Percentiles rank a stretch among this genome's conserved stretches.
phyloP scores from a whole-genome alignment of 1,140 invertebrate species.

The Diachasmimorpha longicaudata region DNA sequence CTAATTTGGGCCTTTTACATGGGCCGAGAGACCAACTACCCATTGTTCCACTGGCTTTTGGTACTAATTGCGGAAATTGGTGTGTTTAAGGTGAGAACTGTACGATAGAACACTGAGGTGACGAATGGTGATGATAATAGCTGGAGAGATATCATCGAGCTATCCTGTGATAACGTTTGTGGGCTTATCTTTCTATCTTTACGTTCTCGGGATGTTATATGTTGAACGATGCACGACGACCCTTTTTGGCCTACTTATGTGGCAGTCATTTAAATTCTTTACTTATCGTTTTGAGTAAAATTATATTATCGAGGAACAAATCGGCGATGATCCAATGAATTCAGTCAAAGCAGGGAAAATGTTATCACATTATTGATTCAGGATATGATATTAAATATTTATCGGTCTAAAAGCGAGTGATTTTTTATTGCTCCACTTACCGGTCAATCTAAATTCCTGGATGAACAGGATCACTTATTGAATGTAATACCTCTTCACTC shows the following conservation, averaged over 20 bases:
- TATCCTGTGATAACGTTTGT: conserved; percentile 24
- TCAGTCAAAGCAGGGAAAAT: too few species aligned
- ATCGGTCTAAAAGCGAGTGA: too few species aligned
- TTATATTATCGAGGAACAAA: too few species aligned
- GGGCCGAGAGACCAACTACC: background rate
- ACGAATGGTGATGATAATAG: conserved; percentile 16
- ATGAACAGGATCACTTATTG: conserved; percentile 41
- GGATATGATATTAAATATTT: too few species aligned
- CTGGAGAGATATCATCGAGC: conserved; percentile 17
- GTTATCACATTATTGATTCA: too few species aligned
- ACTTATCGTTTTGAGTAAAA: too few species aligned
- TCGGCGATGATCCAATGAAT: too few species aligned
- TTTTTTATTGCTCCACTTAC: conserved; percentile 27
- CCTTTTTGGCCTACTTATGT: conserved; percentile 31
- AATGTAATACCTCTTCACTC: conserved; percentile 19
- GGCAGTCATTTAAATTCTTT: background rate
- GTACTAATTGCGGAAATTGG: background rate
- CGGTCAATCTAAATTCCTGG: conserved; percentile 28
- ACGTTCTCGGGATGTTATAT: conserved; percentile 16
- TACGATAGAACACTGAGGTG: conserved; percentile 20
- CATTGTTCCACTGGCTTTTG: background rate
- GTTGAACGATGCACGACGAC: background rate
- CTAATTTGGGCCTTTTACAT: too few species aligned
- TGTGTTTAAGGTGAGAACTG: background rate
- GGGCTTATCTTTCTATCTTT: conserved; percentile 31